Percentiles rank a stretch among this genome's conserved stretches.
phyloP scores from a whole-genome alignment of 2,113 vertebrate species.

The Condylura cristata region DNA sequence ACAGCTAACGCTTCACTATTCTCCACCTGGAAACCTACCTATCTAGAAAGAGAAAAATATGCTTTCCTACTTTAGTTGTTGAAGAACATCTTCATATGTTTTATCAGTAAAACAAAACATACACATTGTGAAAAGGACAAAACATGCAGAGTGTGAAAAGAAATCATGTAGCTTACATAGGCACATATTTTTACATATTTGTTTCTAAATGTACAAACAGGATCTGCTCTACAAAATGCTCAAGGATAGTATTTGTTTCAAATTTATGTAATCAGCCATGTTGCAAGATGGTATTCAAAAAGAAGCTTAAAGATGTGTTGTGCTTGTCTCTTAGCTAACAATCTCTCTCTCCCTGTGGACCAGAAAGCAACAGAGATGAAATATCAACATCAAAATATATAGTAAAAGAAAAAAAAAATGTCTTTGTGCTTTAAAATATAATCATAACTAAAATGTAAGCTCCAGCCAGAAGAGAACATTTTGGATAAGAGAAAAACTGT shows the following conservation, averaged over 20 bases:
- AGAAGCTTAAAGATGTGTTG: constrained; percentile 5
- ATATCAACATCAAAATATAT: background rate
- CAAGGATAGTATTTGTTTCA: constrained; percentile 71
- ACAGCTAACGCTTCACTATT: background rate
- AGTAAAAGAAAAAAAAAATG: constrained; percentile 18
- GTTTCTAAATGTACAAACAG: constrained; percentile 79
- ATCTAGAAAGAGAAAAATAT: constrained; percentile 28
- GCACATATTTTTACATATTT: constrained; percentile 80
- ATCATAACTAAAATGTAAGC: background rate
- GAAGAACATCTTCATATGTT: constrained; percentile 59
- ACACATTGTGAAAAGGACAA: constrained; percentile 72
- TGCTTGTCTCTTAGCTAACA: background rate
- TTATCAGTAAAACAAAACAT: constrained; percentile 66
- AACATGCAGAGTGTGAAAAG: constrained; percentile 62
- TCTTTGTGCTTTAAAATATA: constrained; percentile 22
- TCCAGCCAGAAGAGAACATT: background rate
- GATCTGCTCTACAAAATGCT: constrained; percentile 80
- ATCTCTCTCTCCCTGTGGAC: constrained; percentile 21
- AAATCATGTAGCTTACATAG: constrained; percentile 64
- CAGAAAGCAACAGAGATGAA: constrained; percentile 38
- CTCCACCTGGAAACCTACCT: constrained; percentile 38
- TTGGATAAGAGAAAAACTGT: background rate
- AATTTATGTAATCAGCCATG: constrained; percentile 73
- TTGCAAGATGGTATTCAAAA: constrained; percentile 75
- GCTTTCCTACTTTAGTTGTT: constrained; percentile 31